Evolutionary conservation across 2,113 vertebrate genomes (phyloP).

Genomic region (Zosterops japonicus): DNA sequence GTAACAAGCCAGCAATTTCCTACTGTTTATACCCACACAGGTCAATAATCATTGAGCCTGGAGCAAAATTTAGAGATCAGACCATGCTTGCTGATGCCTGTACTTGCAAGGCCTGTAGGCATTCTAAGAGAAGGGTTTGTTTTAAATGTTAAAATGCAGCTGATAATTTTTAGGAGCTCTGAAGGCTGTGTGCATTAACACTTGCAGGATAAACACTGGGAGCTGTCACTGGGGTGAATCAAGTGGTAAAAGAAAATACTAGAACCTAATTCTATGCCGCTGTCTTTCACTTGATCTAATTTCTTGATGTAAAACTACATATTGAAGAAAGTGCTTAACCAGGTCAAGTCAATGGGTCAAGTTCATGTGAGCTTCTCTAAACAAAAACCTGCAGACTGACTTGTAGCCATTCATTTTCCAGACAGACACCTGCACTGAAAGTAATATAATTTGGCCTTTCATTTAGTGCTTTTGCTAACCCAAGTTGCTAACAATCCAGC

Average conservation of each 20-base stretch:
- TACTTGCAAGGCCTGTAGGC: not conserved
- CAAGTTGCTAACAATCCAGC: not conserved
- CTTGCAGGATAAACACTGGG: not conserved
- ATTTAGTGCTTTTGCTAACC: not conserved
- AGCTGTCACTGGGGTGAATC: not conserved
- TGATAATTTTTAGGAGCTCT: not conserved
- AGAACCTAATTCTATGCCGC: not conserved
- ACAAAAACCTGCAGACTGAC: not conserved
- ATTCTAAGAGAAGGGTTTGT: not conserved
- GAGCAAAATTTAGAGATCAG: constrained; percentile 20
- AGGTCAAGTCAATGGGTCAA: not conserved
- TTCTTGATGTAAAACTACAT: not conserved
- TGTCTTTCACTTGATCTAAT: not conserved
- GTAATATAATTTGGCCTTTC: not conserved
- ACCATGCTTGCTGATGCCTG: not conserved
- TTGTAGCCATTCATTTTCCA: not conserved
- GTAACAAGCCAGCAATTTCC: not conserved
- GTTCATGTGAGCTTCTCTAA: not conserved
- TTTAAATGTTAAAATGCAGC: not conserved
- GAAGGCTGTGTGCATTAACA: not conserved
- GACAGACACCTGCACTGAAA: not conserved
- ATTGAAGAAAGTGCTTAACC: not conserved
- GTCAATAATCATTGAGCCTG: not conserved
- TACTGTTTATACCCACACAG: not conserved
- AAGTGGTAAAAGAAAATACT: not conserved